Base-by-base conservation (phyloP, 2,888 invertebrate genomes). In the Crematogaster levior region DNA sequence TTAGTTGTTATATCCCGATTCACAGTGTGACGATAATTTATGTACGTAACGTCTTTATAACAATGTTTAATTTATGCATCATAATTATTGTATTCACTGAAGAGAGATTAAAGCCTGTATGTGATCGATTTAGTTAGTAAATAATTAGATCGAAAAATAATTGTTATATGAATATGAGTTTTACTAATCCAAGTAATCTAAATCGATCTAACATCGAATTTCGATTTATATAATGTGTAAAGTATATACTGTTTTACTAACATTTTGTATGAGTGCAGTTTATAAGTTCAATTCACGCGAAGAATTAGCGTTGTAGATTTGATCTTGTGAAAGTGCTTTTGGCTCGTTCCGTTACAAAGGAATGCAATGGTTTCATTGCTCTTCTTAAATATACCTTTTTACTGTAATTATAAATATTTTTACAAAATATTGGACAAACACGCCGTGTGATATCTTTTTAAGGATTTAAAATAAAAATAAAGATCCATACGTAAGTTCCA, bases 401-500 rank as follows among this genome's bases (percentile, higher is more conserved):
- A 68, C 77, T 79, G 66, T 58, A 79, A 79, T 60, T 74, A 74
- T 24, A 66, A 21, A 43, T 24, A 63, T 3, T 34, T 40, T 40
- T 30, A 27, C 30, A 34, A 53, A 27, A n/a, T 65, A 40, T 53
- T 21, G 7, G 21, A 51, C 12, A 9, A 46, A 68, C 18, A 43
- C 6, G 3, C 10, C 1, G 12, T 40, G 53, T 24, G n/a, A 77
- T n/a, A 66, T 21, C 15, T 51, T 61, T 37, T 5, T n/a, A 40
- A 5, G 27, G 0, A 21, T 61, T 30, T 48, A 3, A 27, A 74
- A 21, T 65, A 65, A 65, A 58, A 60, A n/a, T 40, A 46, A 79
- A 77, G 21, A 56, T 77, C 0, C 60, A 65, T 84, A 86, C 86
- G 21, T 46, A 34, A 84, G 53, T 65, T 85, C 63, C 56, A 51